Evolutionary conservation across 2,888 invertebrate species (phyloP).

Genomic region (Dasypogon diadema): DNA sequence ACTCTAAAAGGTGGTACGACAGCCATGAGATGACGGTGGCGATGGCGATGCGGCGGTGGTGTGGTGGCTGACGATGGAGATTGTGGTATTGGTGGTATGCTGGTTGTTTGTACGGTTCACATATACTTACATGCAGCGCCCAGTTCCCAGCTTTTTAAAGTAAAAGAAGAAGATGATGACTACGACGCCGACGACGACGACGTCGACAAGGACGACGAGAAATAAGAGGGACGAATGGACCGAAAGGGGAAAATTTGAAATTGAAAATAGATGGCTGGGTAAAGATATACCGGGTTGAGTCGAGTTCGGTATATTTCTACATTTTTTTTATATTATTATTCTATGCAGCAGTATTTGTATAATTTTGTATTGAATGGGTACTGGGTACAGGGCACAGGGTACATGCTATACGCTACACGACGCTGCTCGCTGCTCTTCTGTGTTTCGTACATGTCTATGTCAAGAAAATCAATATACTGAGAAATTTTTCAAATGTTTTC

Average conservation of each 20-base stretch:
- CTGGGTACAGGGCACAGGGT: no score
- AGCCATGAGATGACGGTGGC: slow-evolving; percentile 17
- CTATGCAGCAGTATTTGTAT: slow-evolving; percentile 47
- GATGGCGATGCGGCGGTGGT: neutral
- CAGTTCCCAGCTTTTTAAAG: slow-evolving; percentile 39
- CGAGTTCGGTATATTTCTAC: slow-evolving; percentile 6
- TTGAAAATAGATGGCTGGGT: slow-evolving; percentile 48
- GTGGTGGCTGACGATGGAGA: slow-evolving; percentile 11
- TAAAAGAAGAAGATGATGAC: slow-evolving; percentile 41
- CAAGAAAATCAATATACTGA: slow-evolving; percentile 49
- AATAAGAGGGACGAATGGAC: slow-evolving; percentile 47
- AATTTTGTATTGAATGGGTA: slow-evolving; percentile 46
- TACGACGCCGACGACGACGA: slow-evolving; percentile 22
- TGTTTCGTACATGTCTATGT: slow-evolving; percentile 23
- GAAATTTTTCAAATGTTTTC: slow-evolving; percentile 44
- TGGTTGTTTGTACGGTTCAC: slow-evolving; percentile 37
- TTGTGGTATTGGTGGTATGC: slow-evolving; percentile 37
- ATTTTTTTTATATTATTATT: slow-evolving; percentile 43
- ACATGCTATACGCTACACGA: neutral
- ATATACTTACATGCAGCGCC: slow-evolving; percentile 43
- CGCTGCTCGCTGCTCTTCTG: neutral
- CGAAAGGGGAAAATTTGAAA: slow-evolving; percentile 48
- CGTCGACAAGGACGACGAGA: slow-evolving; percentile 29
- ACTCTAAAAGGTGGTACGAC: slow-evolving; percentile 30
- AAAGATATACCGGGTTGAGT: slow-evolving; percentile 6